Conservation (phyloP, 2,113 vertebrate species). For the mouse (Mus musculus) region GRCm39 chr4:80928001-80928500, state of each 20-base stretch:
- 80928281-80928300: neutral
- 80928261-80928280: neutral
- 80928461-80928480: neutral
- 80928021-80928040: too few relatives aligned
- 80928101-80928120: neutral
- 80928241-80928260: neutral
- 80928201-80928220: neutral
- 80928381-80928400: neutral
- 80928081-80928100: neutral
- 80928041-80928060: neutral
- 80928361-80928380: neutral
- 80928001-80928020: too few relatives aligned
- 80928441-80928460: neutral
- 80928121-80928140: neutral
- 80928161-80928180: neutral
- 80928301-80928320: neutral
- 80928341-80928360: neutral
- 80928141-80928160: neutral
- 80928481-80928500: neutral
- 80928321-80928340: neutral
- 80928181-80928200: neutral
- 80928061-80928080: neutral
- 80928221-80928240: neutral
- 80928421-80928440: neutral
- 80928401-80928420: neutral